These are phyloP conservation scores for Eupsilia transversa DNA, from an alignment of 2,888 invertebrate genomes.

Conservation along the genomic window DNA sequence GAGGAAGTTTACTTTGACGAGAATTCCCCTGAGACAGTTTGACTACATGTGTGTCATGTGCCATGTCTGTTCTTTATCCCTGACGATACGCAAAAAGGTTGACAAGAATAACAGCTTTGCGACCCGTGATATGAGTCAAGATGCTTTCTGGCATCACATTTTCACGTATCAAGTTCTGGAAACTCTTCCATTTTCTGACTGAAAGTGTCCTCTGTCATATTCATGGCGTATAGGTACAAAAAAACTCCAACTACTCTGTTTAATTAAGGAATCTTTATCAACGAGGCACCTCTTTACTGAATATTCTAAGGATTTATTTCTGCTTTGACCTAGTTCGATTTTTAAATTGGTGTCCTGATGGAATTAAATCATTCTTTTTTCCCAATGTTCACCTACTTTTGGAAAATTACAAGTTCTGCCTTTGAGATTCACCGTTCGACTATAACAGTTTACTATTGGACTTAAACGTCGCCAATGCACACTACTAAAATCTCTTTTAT, in stretches of 20 bases:
- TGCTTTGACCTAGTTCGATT: no score
- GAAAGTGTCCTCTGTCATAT: neutral
- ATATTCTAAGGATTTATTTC: no score
- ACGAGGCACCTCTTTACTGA: no score
- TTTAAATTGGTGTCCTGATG: no score
- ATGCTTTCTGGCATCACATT: neutral
- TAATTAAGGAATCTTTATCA: neutral
- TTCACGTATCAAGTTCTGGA: neutral
- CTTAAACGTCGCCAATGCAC: neutral
- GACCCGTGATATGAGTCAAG: neutral
- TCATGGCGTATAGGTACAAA: neutral
- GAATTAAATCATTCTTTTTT: no score
- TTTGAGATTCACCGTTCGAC: neutral
- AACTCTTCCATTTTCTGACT: neutral
- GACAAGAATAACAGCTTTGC: neutral
- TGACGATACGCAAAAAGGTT: slow-evolving; percentile 13
- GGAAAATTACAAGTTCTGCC: neutral
- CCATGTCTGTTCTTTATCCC: slow-evolving; percentile 29
- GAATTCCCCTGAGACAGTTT: slow-evolving; percentile 48
- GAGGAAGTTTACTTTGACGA: slow-evolving; percentile 39
- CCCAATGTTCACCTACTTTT: neutral
- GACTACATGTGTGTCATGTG: slow-evolving; percentile 31
- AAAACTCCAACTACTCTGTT: neutral
- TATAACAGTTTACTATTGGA: neutral
- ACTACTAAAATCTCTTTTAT: neutral